Conservation (phyloP, 1,140 invertebrate genomes). For the Calosoma granatense region DNA sequence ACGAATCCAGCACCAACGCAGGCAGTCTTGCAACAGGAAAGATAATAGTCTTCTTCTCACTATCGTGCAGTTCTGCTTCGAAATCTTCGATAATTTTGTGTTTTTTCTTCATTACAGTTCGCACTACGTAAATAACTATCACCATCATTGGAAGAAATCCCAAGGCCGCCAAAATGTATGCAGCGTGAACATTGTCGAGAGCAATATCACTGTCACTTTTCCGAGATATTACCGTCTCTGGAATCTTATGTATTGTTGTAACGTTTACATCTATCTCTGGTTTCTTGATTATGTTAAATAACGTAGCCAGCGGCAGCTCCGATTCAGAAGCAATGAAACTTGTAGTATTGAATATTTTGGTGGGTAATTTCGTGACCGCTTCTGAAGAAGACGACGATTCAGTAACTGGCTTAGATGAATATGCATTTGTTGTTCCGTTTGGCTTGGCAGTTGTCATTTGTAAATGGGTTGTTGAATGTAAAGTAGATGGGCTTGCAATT, state of each 20-base stretch:
- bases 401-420: not conserved
- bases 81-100: slow-evolving; percentile 46
- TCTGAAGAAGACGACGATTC: not conserved
- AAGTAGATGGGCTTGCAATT: too few species aligned
- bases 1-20: slow-evolving; percentile 42
- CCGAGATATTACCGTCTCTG: slow-evolving; percentile 26
- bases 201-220: slow-evolving; percentile 43
- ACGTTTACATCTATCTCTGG: not conserved
- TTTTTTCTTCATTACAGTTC: slow-evolving; percentile 42
- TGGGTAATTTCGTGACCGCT: not conserved
- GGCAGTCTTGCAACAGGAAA: slow-evolving; percentile 32
- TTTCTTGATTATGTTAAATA: not conserved
- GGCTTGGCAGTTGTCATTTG: slow-evolving; percentile 11
- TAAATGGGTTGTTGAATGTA: too few species aligned
- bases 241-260: not conserved
- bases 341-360: not conserved
- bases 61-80: slow-evolving; percentile 45
- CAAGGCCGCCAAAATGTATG: slow-evolving; percentile 45
- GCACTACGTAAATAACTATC: slow-evolving; percentile 42
- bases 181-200: slow-evolving; percentile 41
- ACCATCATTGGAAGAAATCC: slow-evolving; percentile 46
- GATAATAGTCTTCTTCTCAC: slow-evolving; percentile 24
- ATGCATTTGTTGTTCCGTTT: slow-evolving; percentile 10
- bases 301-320: not conserved
- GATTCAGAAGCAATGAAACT: not conserved